phyloP scores from a whole-genome alignment of 2,113 vertebrate genomes.

The Candoia aspera region DNA sequence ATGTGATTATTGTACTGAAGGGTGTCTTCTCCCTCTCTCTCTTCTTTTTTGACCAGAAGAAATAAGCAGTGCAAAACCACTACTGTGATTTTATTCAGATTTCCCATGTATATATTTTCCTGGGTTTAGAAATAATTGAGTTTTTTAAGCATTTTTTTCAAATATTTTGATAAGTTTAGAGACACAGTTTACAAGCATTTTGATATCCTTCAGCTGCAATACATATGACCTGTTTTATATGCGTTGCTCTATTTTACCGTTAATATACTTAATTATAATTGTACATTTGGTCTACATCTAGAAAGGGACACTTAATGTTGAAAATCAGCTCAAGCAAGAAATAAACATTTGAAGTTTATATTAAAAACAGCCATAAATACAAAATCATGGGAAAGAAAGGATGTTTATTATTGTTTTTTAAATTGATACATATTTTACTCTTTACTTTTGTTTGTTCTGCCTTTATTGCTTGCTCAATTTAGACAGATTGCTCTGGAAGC shows the following conservation, averaged over 20 bases:
- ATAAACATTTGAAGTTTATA: not conserved
- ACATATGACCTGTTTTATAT: constrained; percentile 31
- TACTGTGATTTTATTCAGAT: not conserved
- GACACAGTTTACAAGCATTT: constrained; percentile 34
- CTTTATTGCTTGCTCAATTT: not conserved
- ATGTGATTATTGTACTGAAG: not conserved
- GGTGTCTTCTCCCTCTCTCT: not conserved
- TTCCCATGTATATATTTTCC: constrained; percentile 7
- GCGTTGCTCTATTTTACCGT: constrained; percentile 23
- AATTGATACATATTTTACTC: not conserved
- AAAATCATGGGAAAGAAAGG: not conserved
- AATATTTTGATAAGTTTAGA: constrained; percentile 29
- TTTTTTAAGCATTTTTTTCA: constrained; percentile 17
- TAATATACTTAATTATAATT: constrained; percentile 42
- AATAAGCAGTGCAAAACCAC: not conserved
- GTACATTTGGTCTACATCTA: constrained; percentile 30
- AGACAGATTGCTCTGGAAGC: not conserved
- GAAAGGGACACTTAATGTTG: constrained; percentile 6
- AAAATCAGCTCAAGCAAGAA: constrained; percentile 32
- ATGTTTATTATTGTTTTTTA: not conserved
- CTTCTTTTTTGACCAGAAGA: not conserved
- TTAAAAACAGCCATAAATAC: not conserved
- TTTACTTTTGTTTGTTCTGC: not conserved
- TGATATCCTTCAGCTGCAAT: not conserved
- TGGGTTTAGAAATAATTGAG: constrained; percentile 2